These are phyloP conservation scores for Drosophila sucinea DNA, from an alignment of 1,140 invertebrate species.

Conservation along the genomic window DNA sequence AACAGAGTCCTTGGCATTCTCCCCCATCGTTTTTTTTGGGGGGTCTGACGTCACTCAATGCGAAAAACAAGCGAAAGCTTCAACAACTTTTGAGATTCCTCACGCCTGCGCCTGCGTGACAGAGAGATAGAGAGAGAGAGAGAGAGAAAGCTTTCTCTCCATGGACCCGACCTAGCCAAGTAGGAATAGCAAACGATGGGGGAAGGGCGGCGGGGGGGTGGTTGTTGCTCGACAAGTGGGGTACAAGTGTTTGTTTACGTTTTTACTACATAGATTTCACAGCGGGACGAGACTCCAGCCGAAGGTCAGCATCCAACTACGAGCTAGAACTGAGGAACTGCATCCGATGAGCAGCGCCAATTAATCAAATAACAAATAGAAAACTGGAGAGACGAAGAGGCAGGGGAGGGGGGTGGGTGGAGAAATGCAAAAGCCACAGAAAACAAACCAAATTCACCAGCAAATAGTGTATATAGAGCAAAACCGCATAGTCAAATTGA, in stretches of 20 bases:
- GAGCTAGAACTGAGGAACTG: not conserved
- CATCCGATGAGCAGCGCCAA: conserved; percentile 32
- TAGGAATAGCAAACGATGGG: not conserved
- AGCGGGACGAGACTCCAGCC: conserved; percentile 11
- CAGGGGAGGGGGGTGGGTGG: no score
- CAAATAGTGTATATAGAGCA: not conserved
- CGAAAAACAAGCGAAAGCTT: conserved; percentile 12
- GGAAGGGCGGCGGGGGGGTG: not conserved
- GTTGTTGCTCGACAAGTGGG: conserved; percentile 1
- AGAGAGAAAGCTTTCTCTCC: not conserved
- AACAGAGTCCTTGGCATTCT: conserved; percentile 67
- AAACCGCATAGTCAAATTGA: conserved; percentile 28
- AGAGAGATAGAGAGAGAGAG: not conserved
- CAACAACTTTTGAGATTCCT: not conserved
- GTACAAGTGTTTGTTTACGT: conserved; percentile 77
- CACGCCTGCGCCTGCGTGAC: not conserved
- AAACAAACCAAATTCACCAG: conserved; percentile 1
- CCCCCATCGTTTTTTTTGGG: conserved; percentile 25
- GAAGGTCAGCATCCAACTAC: conserved; percentile 36
- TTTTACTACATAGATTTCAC: conserved; percentile 40
- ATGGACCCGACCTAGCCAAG: conserved; percentile 5
- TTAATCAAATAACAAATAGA: conserved; percentile 56
- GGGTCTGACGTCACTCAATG: conserved; percentile 62
- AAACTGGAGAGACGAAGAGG: not conserved
- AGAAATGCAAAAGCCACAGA: conserved; percentile 7